Percentiles rank a stretch among this genome's conserved stretches.
Conservation (phyloP, 2,888 invertebrate genomes). For the Schizaphis graminum region DNA sequence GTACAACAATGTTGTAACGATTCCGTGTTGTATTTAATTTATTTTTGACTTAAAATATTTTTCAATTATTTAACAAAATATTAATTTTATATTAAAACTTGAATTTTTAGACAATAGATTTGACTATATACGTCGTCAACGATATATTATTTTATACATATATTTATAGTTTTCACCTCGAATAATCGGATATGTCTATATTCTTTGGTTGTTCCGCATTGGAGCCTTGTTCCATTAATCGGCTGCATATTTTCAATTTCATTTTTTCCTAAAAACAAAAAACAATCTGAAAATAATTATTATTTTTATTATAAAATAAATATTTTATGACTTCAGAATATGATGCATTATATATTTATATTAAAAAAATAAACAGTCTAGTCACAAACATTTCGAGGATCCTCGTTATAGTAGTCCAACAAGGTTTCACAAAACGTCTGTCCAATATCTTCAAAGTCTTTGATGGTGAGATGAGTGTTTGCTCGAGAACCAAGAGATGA, state of each 20-base stretch:
- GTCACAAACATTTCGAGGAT: slow-evolving; percentile 80
- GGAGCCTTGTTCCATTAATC: slow-evolving; percentile 85
- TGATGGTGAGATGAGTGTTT: slow-evolving; percentile 88
- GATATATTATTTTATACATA: no score
- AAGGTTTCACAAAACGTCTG: slow-evolving; percentile 93
- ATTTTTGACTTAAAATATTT: background rate
- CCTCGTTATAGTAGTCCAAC: slow-evolving; percentile 90
- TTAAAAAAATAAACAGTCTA: background rate
- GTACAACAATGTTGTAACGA: background rate
- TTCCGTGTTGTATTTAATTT: background rate
- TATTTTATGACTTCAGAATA: background rate
- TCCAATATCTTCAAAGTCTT: slow-evolving; percentile 86
- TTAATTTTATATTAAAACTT: no score
- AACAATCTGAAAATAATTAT: background rate
- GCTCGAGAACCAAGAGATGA: slow-evolving; percentile 85
- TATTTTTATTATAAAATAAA: background rate
- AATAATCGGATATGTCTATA: slow-evolving; percentile 88
- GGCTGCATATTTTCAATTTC: slow-evolving; percentile 83
- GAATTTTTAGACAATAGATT: no score
- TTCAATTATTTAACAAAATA: background rate
- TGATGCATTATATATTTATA: background rate
- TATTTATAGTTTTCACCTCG: slow-evolving; percentile 76
- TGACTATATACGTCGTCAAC: no score
- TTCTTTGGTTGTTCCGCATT: slow-evolving; percentile 91
- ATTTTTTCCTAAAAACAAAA: slow-evolving; percentile 76